Base-by-base conservation (phyloP, 2,888 invertebrate species). In the Tineola bisselliella region DNA sequence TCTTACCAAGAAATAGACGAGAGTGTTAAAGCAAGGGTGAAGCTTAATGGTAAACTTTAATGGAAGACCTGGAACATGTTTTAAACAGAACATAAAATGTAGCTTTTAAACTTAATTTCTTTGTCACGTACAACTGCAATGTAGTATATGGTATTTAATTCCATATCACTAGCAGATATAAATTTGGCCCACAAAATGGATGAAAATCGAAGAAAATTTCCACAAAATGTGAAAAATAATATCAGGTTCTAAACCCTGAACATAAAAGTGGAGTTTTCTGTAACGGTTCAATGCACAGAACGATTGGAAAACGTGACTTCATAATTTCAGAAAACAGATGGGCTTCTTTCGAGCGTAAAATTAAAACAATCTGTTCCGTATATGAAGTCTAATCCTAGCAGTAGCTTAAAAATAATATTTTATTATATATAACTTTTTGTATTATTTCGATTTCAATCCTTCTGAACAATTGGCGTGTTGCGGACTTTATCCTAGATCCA, bases 321-420 rank as follows among this genome's bases (percentile, higher is more conserved):
- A 64, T 66, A 63, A 67, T 67, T 67, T 30, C 33, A 17, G 30
- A 67, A 68, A 69, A 66, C 65, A 67, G 65, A 68, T 68, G 64
- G 65, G 63, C 66, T 66, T 65, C 64, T 60, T 17, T 44, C 48
- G 59, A 61, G 62, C 62, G 61, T 61, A 61, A 62, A 61, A 62
- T 61, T 61, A 59, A 62, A 62, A 48, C 62, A 25, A 44, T 62
- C 19, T 25, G 54, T 54, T 25, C 18, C 54, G 18, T 48, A 10
- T 48, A 48, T 48, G 48, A 48, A 48, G 48, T 48, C 13, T 43
- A 43, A 43, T 13, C 43, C 43, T 38, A 6, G 10, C 38, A 6
- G 3, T 10, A 38, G 10, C 6, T 25, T 25, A 25, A 4, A 25
- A 25, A 25, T 4, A 4, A 25, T 25, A 6, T 12, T 38, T 10